phyloP scores from a whole-genome alignment of 2,888 invertebrate species.

The Drosophila prolongata region DNA sequence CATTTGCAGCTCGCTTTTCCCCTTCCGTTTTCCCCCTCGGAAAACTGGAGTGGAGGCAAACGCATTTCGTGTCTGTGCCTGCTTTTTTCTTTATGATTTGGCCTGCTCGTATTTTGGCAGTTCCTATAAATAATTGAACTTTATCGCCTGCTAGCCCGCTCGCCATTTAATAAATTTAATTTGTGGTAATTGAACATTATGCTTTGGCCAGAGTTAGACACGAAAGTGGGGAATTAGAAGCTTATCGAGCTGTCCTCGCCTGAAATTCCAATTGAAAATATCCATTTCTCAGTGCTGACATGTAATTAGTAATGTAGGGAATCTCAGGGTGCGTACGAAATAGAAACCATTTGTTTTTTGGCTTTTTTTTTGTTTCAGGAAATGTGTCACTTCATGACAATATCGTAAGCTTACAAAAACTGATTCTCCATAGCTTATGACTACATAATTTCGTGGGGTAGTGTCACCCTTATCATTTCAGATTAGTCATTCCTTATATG shows the following conservation, averaged over 20 bases:
- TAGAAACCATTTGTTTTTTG: conserved; percentile 7
- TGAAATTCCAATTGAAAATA: conserved; percentile 55
- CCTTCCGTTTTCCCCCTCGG: neutral
- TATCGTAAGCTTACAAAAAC: conserved; percentile 3
- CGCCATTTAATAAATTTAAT: conserved; percentile 75
- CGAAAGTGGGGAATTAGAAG: conserved; percentile 19
- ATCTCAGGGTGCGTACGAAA: conserved; percentile 17
- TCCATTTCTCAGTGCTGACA: conserved; percentile 49
- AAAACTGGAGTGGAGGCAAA: conserved; percentile 27
- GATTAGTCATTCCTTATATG: conserved; percentile 6
- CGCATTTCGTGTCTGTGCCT: conserved; percentile 41
- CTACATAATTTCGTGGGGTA: neutral
- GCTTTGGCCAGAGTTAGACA: conserved; percentile 22
- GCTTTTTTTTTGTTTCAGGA: neutral
- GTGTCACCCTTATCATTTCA: conserved; percentile 6
- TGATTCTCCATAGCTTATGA: conserved; percentile 25
- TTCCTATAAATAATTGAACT: conserved; percentile 71
- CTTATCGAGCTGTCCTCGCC: conserved; percentile 46
- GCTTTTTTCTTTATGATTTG: conserved; percentile 60
- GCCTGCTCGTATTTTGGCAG: conserved; percentile 56
- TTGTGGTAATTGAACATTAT: conserved; percentile 73
- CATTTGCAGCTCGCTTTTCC: conserved; percentile 56
- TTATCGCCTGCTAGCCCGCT: conserved; percentile 58
- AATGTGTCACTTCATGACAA: conserved; percentile 26
- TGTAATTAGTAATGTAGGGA: conserved; percentile 53